phyloP scores from a whole-genome alignment of 1,140 invertebrate species.

The Platyscapa corneri region DNA sequence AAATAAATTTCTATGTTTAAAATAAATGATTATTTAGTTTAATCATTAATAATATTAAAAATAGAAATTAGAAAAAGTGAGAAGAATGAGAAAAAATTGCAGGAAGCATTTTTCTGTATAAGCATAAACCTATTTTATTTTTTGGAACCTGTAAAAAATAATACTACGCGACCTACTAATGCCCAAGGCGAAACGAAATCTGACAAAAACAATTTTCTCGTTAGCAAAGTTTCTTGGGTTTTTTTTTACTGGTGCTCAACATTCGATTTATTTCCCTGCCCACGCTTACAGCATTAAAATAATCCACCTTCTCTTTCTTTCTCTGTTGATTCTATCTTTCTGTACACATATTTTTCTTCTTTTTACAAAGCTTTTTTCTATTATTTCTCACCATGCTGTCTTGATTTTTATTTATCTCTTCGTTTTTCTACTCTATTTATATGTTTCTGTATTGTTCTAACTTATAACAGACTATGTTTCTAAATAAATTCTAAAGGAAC shows the following conservation, averaged over 20 bases:
- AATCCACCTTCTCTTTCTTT: constrained; percentile 6
- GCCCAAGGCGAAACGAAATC: constrained; percentile 39
- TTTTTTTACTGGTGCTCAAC: constrained; percentile 34
- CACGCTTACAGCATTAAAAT: constrained; percentile 46
- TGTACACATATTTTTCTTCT: neutral
- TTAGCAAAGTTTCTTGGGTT: constrained; percentile 52
- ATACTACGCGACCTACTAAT: constrained; percentile 31
- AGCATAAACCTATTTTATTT: no score
- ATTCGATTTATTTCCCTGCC: constrained; percentile 47
- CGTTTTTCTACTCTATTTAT: neutral
- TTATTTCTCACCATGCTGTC: neutral
- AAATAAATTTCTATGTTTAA: no score
- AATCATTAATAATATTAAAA: neutral
- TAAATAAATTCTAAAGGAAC: no score
- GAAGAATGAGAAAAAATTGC: neutral
- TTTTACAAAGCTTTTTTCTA: neutral
- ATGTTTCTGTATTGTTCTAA: neutral
- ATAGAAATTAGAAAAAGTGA: neutral
- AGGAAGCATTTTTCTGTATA: constrained; percentile 8
- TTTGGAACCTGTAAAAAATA: neutral
- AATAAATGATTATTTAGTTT: neutral
- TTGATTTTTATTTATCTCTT: neutral
- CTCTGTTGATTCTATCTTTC: neutral
- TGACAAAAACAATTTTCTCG: constrained; percentile 51
- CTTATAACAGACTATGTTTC: no score